Evolutionary conservation across 2,888 invertebrate genomes (phyloP).

Genomic region (Herminia tarsipennalis): DNA sequence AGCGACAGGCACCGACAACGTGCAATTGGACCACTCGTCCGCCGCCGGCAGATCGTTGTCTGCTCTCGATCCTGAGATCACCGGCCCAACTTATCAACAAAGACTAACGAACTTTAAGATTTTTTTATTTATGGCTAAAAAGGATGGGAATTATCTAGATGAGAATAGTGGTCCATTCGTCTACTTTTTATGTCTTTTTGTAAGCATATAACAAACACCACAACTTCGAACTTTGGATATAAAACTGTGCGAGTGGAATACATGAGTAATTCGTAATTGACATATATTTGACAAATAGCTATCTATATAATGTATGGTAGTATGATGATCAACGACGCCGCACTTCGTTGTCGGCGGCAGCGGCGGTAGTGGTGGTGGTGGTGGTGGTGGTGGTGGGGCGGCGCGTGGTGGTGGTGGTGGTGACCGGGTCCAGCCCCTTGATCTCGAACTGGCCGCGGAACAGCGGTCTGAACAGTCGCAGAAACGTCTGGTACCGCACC

Average conservation of each 20-base stretch:
- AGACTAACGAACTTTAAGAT: too few species aligned
- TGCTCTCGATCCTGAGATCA: too few species aligned
- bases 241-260: background rate
- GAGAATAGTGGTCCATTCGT: background rate
- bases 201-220: background rate
- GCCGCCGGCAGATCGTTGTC: too few species aligned
- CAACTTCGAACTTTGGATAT: background rate
- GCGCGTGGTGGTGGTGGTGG: constrained; percentile 74
- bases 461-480: constrained; percentile 91
- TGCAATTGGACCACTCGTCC: too few species aligned
- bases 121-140: too few species aligned
- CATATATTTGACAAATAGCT: too few species aligned
- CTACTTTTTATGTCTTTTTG: background rate
- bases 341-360: constrained; percentile 60
- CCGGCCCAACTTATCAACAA: too few species aligned
- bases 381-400: constrained; percentile 43
- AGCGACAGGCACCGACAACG: too few species aligned
- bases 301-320: too few species aligned
- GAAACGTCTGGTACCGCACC: constrained; percentile 89
- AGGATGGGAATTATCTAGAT: background rate
- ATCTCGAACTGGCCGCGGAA: constrained; percentile 90
- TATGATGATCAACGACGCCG: constrained; percentile 48
- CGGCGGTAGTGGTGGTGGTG: constrained; percentile 36
- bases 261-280: background rate
- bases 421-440: constrained; percentile 88